phyloP scores from a whole-genome alignment of 2,113 vertebrate genomes.

The Tamias sibiricus region DNA sequence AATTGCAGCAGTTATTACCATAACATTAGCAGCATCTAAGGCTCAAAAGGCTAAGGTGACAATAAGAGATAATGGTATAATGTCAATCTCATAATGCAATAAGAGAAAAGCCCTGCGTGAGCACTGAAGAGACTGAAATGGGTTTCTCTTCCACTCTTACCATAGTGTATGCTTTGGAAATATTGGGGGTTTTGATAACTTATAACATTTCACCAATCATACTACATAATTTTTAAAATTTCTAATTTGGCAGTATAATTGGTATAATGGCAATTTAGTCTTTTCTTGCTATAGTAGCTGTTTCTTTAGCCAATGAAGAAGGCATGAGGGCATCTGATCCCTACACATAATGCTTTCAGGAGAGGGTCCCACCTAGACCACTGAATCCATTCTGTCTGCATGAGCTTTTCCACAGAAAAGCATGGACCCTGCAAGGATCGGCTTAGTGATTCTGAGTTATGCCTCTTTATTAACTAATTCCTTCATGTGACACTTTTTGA shows the following conservation, averaged over 20 bases:
- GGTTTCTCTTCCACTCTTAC: not conserved
- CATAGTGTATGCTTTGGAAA: not conserved
- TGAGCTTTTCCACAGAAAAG: not conserved
- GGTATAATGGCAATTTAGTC: conserved; percentile 17
- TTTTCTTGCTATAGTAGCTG: conserved; percentile 30
- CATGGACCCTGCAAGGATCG: not conserved
- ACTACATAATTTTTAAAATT: not conserved
- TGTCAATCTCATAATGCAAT: conserved; percentile 32
- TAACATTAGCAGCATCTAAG: conserved; percentile 60
- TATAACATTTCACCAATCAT: not conserved
- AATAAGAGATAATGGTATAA: conserved; percentile 56
- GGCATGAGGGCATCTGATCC: not conserved
- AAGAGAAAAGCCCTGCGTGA: conserved; percentile 8
- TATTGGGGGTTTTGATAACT: not conserved
- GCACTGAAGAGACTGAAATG: not conserved
- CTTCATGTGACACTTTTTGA: not conserved
- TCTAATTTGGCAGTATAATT: conserved; percentile 45
- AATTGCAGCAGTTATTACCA: conserved; percentile 64
- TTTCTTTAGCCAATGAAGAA: conserved; percentile 24
- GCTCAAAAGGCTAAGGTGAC: conserved; percentile 64
- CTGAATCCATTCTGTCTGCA: not conserved
- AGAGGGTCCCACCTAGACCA: not conserved
- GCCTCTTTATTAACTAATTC: not conserved
- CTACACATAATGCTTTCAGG: not conserved
- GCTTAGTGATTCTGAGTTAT: not conserved